Base-by-base conservation (phyloP, 2,888 invertebrate genomes). In the Sinelater perroti region DNA sequence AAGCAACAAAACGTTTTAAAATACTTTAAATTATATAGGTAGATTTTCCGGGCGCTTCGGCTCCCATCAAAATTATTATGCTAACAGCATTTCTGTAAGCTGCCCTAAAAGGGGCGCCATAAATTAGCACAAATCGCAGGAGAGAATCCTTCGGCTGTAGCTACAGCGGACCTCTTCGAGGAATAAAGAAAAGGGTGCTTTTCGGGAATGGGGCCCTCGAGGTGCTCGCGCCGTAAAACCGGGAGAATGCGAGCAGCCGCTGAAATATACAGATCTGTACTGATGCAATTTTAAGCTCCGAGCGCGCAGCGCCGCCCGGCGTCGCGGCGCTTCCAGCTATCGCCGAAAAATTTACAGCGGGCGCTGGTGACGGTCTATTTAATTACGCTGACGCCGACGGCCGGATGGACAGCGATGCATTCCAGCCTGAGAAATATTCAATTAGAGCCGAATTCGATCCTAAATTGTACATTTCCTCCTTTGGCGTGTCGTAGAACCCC, bases 201-300 rank as follows among this genome's bases (percentile, higher is more conserved):
- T 50, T 50, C 40, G 40, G 20, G 30, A 50, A 50, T 50, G 14
- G 50, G 35, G 17, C 50, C 50, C 50, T 30, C 11, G 38, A 38
- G 50, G 30, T 38, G 14, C 17, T 40, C 50, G 17, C 36, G 18
- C 38, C 50, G 20, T 50, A 50, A 50, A 50, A 40, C 50, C 50
- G 40, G 38, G 28, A 50, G 40, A 50, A 36, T 36, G 38, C 5
- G 38, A 36, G 38, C 50, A 50, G 38, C 18, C 50, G 20, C 28
- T 38, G 10, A 50, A 50, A 50, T 50, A 38, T 38, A 50, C 50
- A 40, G 38, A 50, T 40, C 38, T 18, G 38, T 38, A 26, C 38
- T 30, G 40, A 50, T 50, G 50, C 30, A 50, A 50, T 50, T 50
- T 50, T 50, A 50, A 50, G 40, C 40, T 50, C 30, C 50, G 24